Conservation (phyloP, 2,888 invertebrate species). For the Panopea generosa region DNA sequence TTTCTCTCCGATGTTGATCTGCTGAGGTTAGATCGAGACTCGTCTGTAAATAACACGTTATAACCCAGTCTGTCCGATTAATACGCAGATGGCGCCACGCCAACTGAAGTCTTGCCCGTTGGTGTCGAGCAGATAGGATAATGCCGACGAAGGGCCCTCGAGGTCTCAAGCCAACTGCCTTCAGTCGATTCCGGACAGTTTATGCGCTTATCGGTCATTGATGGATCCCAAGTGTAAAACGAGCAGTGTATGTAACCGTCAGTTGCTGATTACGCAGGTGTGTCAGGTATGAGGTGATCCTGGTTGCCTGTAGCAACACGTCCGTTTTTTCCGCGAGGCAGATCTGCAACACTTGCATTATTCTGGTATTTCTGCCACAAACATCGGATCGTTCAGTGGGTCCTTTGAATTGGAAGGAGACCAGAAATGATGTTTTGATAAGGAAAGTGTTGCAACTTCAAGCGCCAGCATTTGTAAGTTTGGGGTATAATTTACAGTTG, state of each 20-base stretch:
- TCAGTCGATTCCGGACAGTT: neutral
- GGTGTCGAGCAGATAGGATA: neutral
- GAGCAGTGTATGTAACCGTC: constrained; percentile 2
- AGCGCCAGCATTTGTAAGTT: neutral
- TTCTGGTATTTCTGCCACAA: constrained; percentile 2
- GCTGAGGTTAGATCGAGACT: neutral
- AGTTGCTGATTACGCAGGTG: neutral
- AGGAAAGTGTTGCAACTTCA: neutral
- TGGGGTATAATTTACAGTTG: neutral
- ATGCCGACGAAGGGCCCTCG: neutral
- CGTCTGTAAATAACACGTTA: too few relatives aligned
- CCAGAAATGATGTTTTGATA: neutral
- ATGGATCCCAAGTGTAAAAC: neutral
- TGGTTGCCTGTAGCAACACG: neutral
- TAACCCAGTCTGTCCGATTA: neutral
- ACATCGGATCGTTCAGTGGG: neutral
- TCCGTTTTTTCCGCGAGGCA: too few relatives aligned
- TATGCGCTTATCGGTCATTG: constrained; percentile 1
- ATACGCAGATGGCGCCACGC: neutral
- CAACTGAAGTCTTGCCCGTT: neutral
- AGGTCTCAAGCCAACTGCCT: neutral
- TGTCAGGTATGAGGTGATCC: too few relatives aligned
- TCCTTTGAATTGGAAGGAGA: neutral
- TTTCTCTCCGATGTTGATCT: neutral
- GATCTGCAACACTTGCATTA: too few relatives aligned